Percentiles rank a stretch among this genome's conserved stretches.
phyloP scores from a whole-genome alignment of 1,140 invertebrate species.

The Drosophila nikananu region DNA sequence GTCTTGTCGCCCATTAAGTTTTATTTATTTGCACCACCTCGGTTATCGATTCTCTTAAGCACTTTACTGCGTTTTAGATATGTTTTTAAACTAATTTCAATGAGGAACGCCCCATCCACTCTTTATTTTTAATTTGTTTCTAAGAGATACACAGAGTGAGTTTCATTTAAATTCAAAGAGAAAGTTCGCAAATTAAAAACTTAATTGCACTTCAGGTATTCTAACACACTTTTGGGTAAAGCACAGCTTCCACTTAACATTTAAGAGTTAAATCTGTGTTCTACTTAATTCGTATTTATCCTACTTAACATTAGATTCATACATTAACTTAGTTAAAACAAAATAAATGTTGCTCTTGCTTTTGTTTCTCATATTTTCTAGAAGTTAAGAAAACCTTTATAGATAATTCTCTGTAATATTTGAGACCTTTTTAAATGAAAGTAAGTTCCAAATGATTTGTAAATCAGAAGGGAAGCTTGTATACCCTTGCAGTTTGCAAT shows the following conservation, averaged over 20 bases:
- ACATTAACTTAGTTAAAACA: background rate
- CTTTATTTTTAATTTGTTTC: background rate
- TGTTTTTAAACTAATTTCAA: background rate
- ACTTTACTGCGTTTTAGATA: slow-evolving; percentile 3
- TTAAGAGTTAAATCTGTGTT: background rate
- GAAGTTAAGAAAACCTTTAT: background rate
- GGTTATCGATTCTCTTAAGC: slow-evolving; percentile 8
- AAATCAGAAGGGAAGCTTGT: background rate
- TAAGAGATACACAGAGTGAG: background rate
- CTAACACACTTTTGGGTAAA: background rate
- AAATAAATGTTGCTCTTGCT: background rate
- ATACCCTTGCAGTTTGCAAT: background rate
- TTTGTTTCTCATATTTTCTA: background rate
- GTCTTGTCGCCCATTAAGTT: slow-evolving; percentile 9
- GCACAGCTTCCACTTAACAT: background rate
- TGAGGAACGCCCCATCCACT: background rate
- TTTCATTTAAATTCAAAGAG: slow-evolving; percentile 2
- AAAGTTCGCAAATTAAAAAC: background rate
- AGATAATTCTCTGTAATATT: background rate
- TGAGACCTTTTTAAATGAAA: background rate
- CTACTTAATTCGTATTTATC: rapidly evolving
- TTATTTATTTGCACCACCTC: slow-evolving; percentile 9
- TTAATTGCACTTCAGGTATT: background rate
- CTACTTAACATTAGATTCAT: background rate
- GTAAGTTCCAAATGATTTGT: background rate